Evolutionary conservation across 2,888 invertebrate genomes (phyloP).

Genomic region (Vanessa cardui): DNA sequence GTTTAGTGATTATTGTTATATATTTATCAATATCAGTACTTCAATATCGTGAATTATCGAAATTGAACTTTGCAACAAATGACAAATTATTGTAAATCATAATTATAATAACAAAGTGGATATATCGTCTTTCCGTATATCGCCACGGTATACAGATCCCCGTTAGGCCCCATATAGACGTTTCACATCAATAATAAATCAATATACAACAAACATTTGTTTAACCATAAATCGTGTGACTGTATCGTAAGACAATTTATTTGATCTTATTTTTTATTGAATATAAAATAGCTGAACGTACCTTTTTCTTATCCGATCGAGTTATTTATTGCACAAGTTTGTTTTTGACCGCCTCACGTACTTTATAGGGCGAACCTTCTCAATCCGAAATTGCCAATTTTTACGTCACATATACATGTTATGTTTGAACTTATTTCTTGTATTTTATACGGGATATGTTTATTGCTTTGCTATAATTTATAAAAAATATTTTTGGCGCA

Average conservation of each 20-base stretch:
- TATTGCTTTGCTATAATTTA: neutral
- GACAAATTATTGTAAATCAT: no score
- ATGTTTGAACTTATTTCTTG: slow-evolving; percentile 21
- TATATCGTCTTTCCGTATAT: no score
- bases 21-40: no score
- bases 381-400: slow-evolving; percentile 80
- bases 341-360: slow-evolving; percentile 82
- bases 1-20: no score
- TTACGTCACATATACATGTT: slow-evolving; percentile 66
- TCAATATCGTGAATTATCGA: no score
- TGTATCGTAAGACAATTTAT: slow-evolving; percentile 71
- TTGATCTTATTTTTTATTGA: slow-evolving; percentile 80
- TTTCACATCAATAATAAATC: neutral
- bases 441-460: neutral
- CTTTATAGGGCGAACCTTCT: slow-evolving; percentile 80
- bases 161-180: no score
- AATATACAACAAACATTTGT: slow-evolving; percentile 12
- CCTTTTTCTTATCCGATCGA: slow-evolving; percentile 79
- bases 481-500: no score
- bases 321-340: slow-evolving; percentile 82
- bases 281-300: slow-evolving; percentile 78
- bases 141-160: no score
- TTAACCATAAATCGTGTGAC: slow-evolving; percentile 57
- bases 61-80: no score
- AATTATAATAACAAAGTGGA: no score